Evolutionary conservation across 2,113 vertebrate genomes (phyloP), one percentile per base, ranked within the genome.

Genomic region (Budorcas taxicolor): DNA sequence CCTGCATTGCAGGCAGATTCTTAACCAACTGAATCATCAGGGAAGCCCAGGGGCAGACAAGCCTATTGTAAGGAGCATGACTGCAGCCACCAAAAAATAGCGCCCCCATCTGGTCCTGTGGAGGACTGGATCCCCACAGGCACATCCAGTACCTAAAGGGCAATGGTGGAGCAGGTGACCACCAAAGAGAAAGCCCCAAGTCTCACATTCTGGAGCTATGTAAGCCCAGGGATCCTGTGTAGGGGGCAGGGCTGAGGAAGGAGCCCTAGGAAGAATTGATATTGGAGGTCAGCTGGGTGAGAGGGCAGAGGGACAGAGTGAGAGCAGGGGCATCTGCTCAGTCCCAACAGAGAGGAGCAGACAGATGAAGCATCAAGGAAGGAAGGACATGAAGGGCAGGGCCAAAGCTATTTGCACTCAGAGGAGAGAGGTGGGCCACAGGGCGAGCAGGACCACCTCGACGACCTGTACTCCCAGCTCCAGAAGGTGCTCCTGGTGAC

Each of bases 21-120:
- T 40, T 71, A 23, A 71, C n/a, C 67, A 71, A 6, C 19, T 40
- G n/a, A 71, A 23, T 71, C n/a, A 36, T 36, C 67, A 40, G n/a
- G 67, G 67, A 71, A 40, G n/a, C 9, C 67, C n/a, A 71, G 67
- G 31, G 31, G 33, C 62, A 64, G 11, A 50, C 29, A 57, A 57
- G 23, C 23, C 52, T 3, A 16, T 14, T 14, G 0, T 16, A 21
- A 27, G 29, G 3, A 4, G 47, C 15, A 5, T 55, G 21, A 1
- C 36, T 19, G 71, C 7, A 10, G 57, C 9, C 40, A 21, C 19
- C 47, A 13, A n/a, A 19, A 31, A 60, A 74, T 47, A 25, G 57
- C 6, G 0, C 13, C 55, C 40, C 43, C 9, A 0, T 13, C 36
- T 16, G 43, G 16, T 53, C 52, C 52, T 53, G 52, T 19, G 10